Evolutionary conservation across 2,888 invertebrate genomes (phyloP), one percentile per base, ranked within the genome.

Genomic region (Melolontha melolontha): DNA sequence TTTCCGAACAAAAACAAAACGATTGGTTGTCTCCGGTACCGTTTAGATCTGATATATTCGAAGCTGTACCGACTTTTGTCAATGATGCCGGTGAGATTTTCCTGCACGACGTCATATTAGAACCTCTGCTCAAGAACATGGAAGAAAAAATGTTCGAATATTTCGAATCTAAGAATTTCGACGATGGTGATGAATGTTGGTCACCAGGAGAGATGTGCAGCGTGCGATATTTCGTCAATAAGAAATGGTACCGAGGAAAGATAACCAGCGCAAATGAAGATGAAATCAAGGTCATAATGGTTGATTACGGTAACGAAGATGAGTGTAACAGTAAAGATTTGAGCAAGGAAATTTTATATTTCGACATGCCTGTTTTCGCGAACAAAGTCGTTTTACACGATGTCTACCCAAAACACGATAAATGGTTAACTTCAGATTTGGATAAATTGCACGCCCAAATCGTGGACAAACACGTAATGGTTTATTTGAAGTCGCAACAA

Each of bases 251-350:
- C 80, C 86, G 95, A 67, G 94, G 90, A 5, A 83, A 84, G 76
- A 85, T 93, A 1, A 0, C 84, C 1, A 80, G 85, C 62, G 82
- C 87, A 0, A 77, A 83, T 44, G 74, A 81, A 1, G 51, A 50
- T 1, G 6, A 41, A 5, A 40, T 69, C 0, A 68, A 52, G 16
- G 68, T 66, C 12, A 14, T 70, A 17, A 94, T 93, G 82, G 86
- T 95, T 0, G 96, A 96, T 83, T 96, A 92, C 77, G 96, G 96
- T 0, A 95, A 94, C 78, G 84, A 88, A 44, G 95, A 95, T 80
- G 79, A 81, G 0, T 88, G 91, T 67, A 74, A 83, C 0, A 83
- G 86, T 11, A 79, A 83, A 0, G 85, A 89, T 63, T 76, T 95
- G 59, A 85, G 90, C 16, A 89, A 89, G 71, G 86, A 86, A 73